Base-by-base conservation (phyloP, 2,797 vertebrate species). In the Fundulus diaphanus region DNA sequence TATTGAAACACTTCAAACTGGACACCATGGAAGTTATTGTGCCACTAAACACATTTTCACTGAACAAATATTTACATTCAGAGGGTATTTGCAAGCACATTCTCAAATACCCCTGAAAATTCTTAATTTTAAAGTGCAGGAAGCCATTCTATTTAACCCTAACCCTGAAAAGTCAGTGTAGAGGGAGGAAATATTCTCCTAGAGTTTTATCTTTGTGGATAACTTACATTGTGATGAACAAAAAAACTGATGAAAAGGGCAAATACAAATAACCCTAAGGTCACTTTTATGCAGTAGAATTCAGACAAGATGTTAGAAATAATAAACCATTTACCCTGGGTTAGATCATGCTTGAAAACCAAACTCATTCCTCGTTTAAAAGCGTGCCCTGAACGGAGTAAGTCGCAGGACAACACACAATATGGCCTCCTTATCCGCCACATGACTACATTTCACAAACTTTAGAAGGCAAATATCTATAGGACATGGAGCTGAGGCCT, bases 211-310 rank as follows among this genome's bases (percentile, higher is more conserved):
- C 81, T 88, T 78, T 71, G 61, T 57, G 86, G 79, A 85, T 88
- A 71, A 88, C 89, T 91, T 71, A 80, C 76, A 89, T 83, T 75
- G 83, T 78, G 78, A 46, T 77, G 87, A 90, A 83, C 66, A 72
- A 73, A 76, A 70, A n/a, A n/a, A n/a, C n/a, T 78, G 74, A 76
- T 59, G 74, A 76, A 74, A 87, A 85, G 5, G 67, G 74, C 78
- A 69, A 66, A 76, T 9, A 77, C 29, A 71, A 81, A 81, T 40
- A 18, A 51, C 61, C 68, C 63, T 59, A 37, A 40, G 29, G 79
- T 74, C 69, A 76, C 46, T 57, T 72, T 82, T n/a, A 15, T 69
- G 31, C 9, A 24, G 49, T 51, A 51, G 18, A 51, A 51, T 18
- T 20, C 5, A 24, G 4, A 51, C 8, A 20, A 22, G 15, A 0